Conservation (phyloP, 2,797 vertebrate genomes). For the Babyrousa celebensis region DNA sequence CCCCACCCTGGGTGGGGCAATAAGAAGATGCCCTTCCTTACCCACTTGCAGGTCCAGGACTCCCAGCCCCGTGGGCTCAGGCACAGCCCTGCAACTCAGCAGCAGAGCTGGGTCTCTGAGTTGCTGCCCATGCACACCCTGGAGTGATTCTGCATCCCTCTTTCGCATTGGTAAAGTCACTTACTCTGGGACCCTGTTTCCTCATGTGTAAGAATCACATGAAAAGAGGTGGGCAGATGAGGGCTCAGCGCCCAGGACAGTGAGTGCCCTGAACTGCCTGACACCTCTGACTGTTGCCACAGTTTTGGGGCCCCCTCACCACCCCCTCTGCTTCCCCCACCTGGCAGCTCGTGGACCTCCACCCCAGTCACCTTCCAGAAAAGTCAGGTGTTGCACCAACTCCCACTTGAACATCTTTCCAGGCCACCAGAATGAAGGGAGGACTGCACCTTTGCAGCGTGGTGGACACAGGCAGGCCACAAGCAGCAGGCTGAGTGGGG, state of each 20-base stretch:
- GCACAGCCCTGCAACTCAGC: not conserved
- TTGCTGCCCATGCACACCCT: too few relatives aligned
- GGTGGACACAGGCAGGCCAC: not conserved
- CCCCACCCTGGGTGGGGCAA: not conserved
- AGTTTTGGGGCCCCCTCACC: not conserved
- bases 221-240: not conserved
- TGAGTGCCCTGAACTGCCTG: not conserved
- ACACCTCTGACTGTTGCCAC: not conserved
- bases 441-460: not conserved
- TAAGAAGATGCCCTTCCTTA: not conserved
- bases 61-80: too few relatives aligned
- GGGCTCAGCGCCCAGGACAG: not conserved
- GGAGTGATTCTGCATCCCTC: not conserved
- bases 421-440: not conserved
- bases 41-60: not conserved
- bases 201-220: not conserved
- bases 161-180: not conserved
- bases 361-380: not conserved
- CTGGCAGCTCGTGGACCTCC: not conserved
- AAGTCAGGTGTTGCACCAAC: not conserved
- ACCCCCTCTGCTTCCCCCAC: not conserved
- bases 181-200: not conserved
- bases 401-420: not conserved
- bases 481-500: not conserved
- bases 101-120: not conserved